A percentile compares a stretch with the other conserved stretches of the same genome.
Evolutionary conservation across 2,797 vertebrate species (phyloP).

Genomic region (Hippocampus kuda): DNA sequence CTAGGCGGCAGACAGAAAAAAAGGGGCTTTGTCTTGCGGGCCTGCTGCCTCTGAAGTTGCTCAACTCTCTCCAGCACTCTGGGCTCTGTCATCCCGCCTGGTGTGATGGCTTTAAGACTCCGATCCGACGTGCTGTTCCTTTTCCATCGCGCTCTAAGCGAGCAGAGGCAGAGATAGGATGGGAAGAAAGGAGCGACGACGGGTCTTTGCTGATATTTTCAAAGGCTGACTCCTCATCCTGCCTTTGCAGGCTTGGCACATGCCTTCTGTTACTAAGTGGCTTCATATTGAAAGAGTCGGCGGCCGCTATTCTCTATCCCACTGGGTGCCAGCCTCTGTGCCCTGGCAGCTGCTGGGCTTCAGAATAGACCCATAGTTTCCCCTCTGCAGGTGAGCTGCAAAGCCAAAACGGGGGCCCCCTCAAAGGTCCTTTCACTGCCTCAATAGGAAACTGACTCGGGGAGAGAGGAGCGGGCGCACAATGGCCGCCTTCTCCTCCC

Average conservation of each 20-base stretch:
- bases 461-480: conserved; percentile 67
- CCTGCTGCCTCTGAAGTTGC: conserved; percentile 37
- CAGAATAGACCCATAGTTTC: conserved; percentile 74
- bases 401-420: conserved; percentile 76
- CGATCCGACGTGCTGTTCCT: neutral
- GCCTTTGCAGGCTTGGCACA: conserved; percentile 77
- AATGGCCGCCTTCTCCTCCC: conserved; percentile 72
- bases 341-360: conserved; percentile 79
- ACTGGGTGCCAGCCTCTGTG: conserved; percentile 77
- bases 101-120: conserved; percentile 8
- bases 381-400: conserved; percentile 80
- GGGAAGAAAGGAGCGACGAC: conserved; percentile 20
- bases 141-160: conserved; percentile 22
- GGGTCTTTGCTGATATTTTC: conserved; percentile 61
- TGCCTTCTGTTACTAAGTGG: conserved; percentile 83
- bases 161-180: conserved; percentile 14
- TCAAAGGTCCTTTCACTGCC: conserved; percentile 77
- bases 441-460: conserved; percentile 77
- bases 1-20: conserved; percentile 69
- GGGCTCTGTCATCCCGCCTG: conserved; percentile 13
- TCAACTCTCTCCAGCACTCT: conserved; percentile 12
- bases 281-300: conserved; percentile 76
- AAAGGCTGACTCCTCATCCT: conserved; percentile 74
- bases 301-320: conserved; percentile 70
- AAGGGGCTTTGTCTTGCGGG: conserved; percentile 64